These are phyloP conservation scores for Sthenelais limicola DNA, from an alignment of 2,888 invertebrate genomes.

Conservation along the genomic window DNA sequence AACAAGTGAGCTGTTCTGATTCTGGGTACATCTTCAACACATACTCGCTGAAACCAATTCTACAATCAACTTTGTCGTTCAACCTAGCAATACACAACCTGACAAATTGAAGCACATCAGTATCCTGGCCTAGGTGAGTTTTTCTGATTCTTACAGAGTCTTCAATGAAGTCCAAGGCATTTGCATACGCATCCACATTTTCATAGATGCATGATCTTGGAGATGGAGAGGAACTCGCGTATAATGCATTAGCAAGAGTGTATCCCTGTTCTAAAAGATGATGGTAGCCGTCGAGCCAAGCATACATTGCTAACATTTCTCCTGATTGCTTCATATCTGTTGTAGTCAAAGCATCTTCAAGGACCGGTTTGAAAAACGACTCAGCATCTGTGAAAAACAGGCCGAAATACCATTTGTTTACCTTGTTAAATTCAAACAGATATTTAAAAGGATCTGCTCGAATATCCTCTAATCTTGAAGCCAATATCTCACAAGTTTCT, in stretches of 20 bases:
- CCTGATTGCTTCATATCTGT: not conserved
- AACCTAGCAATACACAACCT: not conserved
- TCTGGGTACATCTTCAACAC: constrained; percentile 1
- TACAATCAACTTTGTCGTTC: not conserved
- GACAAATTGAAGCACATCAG: not conserved
- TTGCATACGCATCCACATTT: not conserved
- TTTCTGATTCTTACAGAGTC: not conserved
- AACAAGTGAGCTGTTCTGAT: not conserved
- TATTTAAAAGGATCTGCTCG: constrained; percentile 29
- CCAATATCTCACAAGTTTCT: not conserved
- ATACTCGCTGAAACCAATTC: not conserved
- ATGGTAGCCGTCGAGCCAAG: not conserved
- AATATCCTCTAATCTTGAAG: not conserved
- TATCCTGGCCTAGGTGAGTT: not conserved
- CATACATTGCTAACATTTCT: not conserved
- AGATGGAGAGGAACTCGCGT: not conserved
- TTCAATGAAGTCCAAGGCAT: constrained; percentile 21
- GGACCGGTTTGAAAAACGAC: not conserved
- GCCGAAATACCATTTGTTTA: constrained; percentile 22
- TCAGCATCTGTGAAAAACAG: not conserved
- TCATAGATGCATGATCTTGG: too few species aligned
- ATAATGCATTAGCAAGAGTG: not conserved
- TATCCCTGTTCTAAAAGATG: constrained; percentile 16
- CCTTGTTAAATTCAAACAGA: constrained; percentile 23
- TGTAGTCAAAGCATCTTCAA: constrained; percentile 13